A percentile compares a stretch with the other conserved stretches of the same genome.
These are phyloP conservation scores for Tragelaphus buxtoni DNA, from an alignment of 2,113 vertebrate species.

Conservation along the genomic window DNA sequence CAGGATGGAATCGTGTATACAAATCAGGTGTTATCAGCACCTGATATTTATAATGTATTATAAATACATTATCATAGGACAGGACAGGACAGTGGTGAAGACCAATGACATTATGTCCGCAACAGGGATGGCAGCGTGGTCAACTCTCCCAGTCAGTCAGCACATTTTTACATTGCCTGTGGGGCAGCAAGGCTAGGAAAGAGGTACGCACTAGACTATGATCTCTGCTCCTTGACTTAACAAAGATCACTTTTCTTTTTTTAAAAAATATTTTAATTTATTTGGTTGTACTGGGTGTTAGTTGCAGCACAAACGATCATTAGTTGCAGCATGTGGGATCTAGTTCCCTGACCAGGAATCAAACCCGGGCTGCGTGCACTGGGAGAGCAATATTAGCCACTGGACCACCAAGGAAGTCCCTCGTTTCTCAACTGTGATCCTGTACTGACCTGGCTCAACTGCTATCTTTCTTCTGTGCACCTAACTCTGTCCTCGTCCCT, in stretches of 20 bases:
- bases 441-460: not conserved
- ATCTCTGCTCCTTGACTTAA: not conserved
- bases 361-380: accelerated
- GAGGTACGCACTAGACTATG: not conserved
- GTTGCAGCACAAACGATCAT: not conserved
- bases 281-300: not conserved
- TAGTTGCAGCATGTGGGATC: not conserved
- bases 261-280: not conserved
- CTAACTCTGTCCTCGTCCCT: not conserved
- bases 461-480: not conserved
- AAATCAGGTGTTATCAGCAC: not conserved
- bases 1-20: not conserved
- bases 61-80: too few relatives aligned
- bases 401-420: not conserved
- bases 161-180: not conserved
- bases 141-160: not conserved
- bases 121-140: not conserved
- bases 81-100: not conserved
- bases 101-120: not conserved
- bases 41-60: too few relatives aligned
- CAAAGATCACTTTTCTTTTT: not conserved
- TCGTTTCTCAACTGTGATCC: not conserved
- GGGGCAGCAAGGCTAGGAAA: not conserved
- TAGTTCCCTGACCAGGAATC: not conserved
- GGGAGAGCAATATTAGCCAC: not conserved